These are phyloP conservation scores for Brachirus orientalis DNA, from an alignment of 2,113 vertebrate species.

Conservation along the genomic window DNA sequence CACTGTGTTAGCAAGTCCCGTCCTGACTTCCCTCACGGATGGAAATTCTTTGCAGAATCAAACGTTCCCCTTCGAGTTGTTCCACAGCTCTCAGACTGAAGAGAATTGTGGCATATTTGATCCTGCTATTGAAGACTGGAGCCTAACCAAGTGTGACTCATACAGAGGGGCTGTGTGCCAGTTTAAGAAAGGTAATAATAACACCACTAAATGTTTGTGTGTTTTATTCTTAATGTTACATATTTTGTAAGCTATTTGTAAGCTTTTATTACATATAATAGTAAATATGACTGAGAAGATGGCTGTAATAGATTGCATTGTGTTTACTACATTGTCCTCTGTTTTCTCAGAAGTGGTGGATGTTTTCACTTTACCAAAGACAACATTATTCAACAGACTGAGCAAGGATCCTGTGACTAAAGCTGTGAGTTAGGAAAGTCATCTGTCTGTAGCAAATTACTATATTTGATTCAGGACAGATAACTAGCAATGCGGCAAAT, in stretches of 20 bases:
- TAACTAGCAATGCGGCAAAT: no score
- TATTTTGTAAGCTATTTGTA: background rate
- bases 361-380: constrained; percentile 63
- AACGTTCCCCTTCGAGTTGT: constrained; percentile 44
- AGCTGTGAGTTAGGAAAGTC: constrained; percentile 67
- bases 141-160: constrained; percentile 55
- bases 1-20: constrained; percentile 2
- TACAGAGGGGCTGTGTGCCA: constrained; percentile 76
- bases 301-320: background rate
- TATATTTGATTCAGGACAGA: background rate
- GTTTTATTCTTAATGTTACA: background rate
- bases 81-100: constrained; percentile 8
- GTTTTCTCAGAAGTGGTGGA: constrained; percentile 61
- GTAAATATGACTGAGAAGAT: background rate
- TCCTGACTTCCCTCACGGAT: constrained; percentile 26
- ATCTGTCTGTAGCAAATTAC: background rate
- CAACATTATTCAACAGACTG: constrained; percentile 71
- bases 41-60: constrained; percentile 37
- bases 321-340: background rate
- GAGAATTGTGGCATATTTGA: constrained; percentile 73
- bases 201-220: background rate
- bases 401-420: constrained; percentile 56
- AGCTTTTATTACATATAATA: background rate
- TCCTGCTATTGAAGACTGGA: constrained; percentile 47
- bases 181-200: constrained; percentile 73